These are phyloP conservation scores for Athene cunicularia DNA, from an alignment of 2,113 vertebrate genomes.

Conservation along the genomic window DNA sequence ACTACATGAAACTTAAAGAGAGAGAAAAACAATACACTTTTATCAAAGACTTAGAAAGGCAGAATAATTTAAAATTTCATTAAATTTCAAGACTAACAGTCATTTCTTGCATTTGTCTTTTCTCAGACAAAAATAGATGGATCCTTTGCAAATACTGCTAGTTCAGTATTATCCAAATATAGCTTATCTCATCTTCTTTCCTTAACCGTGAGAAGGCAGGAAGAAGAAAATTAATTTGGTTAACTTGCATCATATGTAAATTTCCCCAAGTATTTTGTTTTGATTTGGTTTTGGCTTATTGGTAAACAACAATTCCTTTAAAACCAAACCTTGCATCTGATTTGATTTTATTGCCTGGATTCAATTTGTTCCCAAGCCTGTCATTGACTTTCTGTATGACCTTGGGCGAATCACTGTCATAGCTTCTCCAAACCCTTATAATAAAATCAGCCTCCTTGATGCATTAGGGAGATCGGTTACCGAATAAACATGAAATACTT, in stretches of 20 bases:
- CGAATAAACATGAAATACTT: slow-evolving; percentile 50
- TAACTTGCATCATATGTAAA: not conserved
- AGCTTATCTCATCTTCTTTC: not conserved
- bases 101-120: not conserved
- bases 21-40: not conserved
- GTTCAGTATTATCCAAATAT: slow-evolving; percentile 24
- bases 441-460: slow-evolving; percentile 38
- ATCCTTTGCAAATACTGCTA: slow-evolving; percentile 3
- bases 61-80: not conserved
- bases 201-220: not conserved
- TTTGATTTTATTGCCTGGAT: slow-evolving; percentile 23
- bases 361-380: slow-evolving; percentile 15
- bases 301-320: not conserved
- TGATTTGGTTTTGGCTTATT: not conserved
- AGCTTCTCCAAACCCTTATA: slow-evolving; percentile 25
- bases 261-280: not conserved
- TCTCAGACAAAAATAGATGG: not conserved
- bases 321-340: not conserved
- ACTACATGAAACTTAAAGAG: not conserved
- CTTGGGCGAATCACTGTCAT: slow-evolving; percentile 45
- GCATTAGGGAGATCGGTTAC: slow-evolving; percentile 41
- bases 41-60: not conserved
- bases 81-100: not conserved
- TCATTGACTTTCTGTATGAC: slow-evolving; percentile 26
- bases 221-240: not conserved